Conservation (phyloP, 2,888 invertebrate genomes). For the Oscheius myriophilus region DNA sequence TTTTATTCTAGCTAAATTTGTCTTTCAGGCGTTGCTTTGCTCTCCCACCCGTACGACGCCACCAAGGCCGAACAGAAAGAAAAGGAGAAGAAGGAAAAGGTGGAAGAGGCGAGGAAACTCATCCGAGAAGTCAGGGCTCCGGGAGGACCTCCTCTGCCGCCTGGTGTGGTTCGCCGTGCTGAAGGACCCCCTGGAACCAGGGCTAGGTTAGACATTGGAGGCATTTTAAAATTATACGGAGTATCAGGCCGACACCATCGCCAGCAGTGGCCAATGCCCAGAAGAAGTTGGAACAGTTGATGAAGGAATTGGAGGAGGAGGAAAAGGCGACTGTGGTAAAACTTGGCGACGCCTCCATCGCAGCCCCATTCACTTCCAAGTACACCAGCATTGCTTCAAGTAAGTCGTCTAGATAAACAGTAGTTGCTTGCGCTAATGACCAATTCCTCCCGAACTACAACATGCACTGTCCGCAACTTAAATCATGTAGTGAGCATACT, state of each 20-base stretch:
- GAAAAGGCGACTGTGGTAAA: slow-evolving; percentile 81
- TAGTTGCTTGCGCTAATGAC: no score
- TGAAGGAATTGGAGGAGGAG: slow-evolving; percentile 84
- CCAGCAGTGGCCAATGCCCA: slow-evolving; percentile 71
- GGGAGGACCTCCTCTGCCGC: not conserved
- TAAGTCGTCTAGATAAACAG: no score
- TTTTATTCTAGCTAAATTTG: not conserved
- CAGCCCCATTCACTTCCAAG: slow-evolving; percentile 98
- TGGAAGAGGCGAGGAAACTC: slow-evolving; percentile 37
- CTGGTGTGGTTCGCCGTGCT: slow-evolving; percentile 15
- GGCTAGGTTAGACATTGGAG: slow-evolving; percentile 1
- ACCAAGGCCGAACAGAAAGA: slow-evolving; percentile 49
- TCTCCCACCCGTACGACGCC: slow-evolving; percentile 68
- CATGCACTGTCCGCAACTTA: no score
- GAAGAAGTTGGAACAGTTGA: slow-evolving; percentile 76
- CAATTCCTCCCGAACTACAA: no score
- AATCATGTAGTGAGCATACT: no score
- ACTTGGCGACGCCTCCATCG: slow-evolving; percentile 97
- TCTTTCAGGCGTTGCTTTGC: slow-evolving; percentile 64
- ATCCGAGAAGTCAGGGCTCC: slow-evolving; percentile 14
- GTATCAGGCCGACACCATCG: slow-evolving; percentile 29
- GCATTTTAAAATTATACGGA: not conserved
- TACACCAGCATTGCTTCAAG: slow-evolving; percentile 93
- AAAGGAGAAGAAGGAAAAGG: slow-evolving; percentile 45
- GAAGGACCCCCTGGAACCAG: slow-evolving; percentile 6